Base-by-base conservation (phyloP, 2,888 invertebrate genomes). In the Pimpla rufipes region DNA sequence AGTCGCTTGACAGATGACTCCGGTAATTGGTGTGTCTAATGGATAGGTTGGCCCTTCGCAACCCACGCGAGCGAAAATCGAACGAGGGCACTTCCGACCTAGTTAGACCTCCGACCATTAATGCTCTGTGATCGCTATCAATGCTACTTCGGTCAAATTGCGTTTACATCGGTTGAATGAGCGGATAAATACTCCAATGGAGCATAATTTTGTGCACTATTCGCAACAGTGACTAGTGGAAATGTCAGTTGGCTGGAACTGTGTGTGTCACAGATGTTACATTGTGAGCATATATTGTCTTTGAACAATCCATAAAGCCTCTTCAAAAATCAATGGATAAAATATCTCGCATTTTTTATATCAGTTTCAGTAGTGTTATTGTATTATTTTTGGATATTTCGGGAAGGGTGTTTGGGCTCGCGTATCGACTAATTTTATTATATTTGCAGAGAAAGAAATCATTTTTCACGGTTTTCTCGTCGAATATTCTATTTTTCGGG, bases 1-100 rank as follows among this genome's bases (percentile, higher is more conserved):
- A 6, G 57, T 13, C 11, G 57, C n/a, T 59, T 59, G 57, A 59
- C 35, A n/a, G 57, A 59, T 59, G 57, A 59, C 35, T 59, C 5
- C 13, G 57, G 57, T 35, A 35, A 59, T 59, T 35, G 57, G 57
- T 35, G 29, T 13, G 21, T 11, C 5, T n/a, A 29, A 29, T 35
- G n/a, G 57, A 59, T n/a, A 6, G 35, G 16, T 35, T 59, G 4
- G 35, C 35, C 57, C n/a, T 35, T 59, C 57, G 7, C 6, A 6
- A 59, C n/a, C n/a, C 57, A 59, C 35, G 35, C 57, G n/a, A 35
- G 57, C 35, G 35, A 55, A 23, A 55, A 23, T 29, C 5, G 29
- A 35, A 11, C 35, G 35, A 55, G 55, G 55, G 57, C 35, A 59
- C 13, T 35, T 59, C 35, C n/a, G 23, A 23, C 13, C 55, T 55